Base-by-base conservation (phyloP, 2,797 vertebrate species). In the Gallinago nigripennis region DNA sequence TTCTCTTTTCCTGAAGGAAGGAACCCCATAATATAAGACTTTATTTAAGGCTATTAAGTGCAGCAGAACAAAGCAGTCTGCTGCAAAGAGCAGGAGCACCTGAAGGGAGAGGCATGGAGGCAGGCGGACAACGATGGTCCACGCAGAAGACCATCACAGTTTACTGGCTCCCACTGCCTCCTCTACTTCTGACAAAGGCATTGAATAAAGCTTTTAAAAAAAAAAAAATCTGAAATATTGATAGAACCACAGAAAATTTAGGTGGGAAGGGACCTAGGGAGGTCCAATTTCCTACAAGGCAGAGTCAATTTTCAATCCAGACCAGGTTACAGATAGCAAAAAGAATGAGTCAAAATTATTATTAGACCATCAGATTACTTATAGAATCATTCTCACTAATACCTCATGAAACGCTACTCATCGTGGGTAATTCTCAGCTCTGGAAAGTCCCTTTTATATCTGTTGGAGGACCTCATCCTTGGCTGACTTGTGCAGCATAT, bases 361-460 rank as follows among this genome's bases (percentile, higher is more conserved):
- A 83, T 90, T 95, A 96, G 76, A 84, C 70, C 45, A 76, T 48
- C 70, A 78, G 51, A 45, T 37, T 78, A 91, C 70, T 56, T 37
- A 57, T 35, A 91, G 84, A 96, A 69, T 92, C 89, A 94, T 95
- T 93, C 90, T 91, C 75, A 82, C 37, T 64, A 95, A 97, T 65
- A 91, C 75, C 61, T 96, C 86, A 84, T 84, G 91, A 91, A 97
- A 94, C 95, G 88, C 81, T 92, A 80, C 50, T 97, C 96, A 96
- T 97, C 94, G 93, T 14, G 35, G 95, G 63, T 93, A 90, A 83
- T 82, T 90, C 88, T 95, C 91, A 94, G 91, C 95, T 81, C 70
- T 93, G 91, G 56, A 82, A 97, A 94, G 56, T 82, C 78, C 82
- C 90, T 80, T 95, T 90, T 71, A 58, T 82, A 72, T 96, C 83